Conservation (phyloP, 2,888 invertebrate species). For the Agonopterix alstromeriana region DNA sequence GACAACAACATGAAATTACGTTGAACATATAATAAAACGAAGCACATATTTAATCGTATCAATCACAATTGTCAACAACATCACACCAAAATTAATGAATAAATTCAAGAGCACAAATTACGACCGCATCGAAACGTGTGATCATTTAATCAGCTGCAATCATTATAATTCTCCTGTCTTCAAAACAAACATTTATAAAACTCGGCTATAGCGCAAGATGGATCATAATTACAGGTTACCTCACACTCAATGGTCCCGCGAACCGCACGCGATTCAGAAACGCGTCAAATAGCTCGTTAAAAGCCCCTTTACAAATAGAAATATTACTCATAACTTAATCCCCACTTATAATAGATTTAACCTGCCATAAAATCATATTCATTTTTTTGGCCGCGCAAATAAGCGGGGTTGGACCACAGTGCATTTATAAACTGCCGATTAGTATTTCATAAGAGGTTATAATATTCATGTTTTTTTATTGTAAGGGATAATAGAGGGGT, state of each 20-base stretch:
- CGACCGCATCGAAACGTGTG: constrained; percentile 8
- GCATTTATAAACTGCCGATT: constrained; percentile 61
- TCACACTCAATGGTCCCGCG: constrained; percentile 31
- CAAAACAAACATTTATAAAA: constrained; percentile 54
- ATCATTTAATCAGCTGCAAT: constrained; percentile 31
- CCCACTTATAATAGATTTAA: constrained; percentile 71
- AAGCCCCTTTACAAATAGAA: constrained; percentile 65
- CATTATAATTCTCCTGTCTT: constrained; percentile 54
- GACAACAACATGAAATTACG: too few species aligned
- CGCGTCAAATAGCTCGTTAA: constrained; percentile 72
- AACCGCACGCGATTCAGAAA: constrained; percentile 56
- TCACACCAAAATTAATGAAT: too few species aligned
- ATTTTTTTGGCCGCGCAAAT: constrained; percentile 55
- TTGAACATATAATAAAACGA: too few species aligned
- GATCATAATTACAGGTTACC: constrained; percentile 54
- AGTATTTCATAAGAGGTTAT: constrained; percentile 36
- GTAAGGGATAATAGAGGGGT: constrained; percentile 60
- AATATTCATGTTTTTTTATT: constrained; percentile 58
- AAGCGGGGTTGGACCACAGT: constrained; percentile 53
- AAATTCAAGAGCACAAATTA: too few species aligned
- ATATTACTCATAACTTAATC: constrained; percentile 74
- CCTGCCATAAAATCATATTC: constrained; percentile 74
- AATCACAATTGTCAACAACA: too few species aligned
- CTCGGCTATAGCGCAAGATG: constrained; percentile 33
- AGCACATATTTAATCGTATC: too few species aligned